These are phyloP conservation scores for Onchidella celtica DNA, from an alignment of 2,888 invertebrate genomes.

Conservation along the genomic window DNA sequence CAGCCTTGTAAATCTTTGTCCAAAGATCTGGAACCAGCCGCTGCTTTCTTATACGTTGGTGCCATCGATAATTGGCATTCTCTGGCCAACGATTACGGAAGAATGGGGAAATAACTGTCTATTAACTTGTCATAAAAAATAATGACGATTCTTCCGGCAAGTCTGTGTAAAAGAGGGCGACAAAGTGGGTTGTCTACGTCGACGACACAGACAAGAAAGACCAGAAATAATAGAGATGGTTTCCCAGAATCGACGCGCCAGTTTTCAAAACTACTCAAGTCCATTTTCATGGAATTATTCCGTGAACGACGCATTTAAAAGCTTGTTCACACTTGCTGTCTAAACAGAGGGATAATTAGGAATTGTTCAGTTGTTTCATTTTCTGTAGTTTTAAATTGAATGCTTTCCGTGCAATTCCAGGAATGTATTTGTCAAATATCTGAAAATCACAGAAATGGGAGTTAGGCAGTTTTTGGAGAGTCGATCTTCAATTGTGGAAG, in stretches of 20 bases:
- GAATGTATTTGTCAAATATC: too few species aligned
- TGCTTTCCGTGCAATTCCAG: too few species aligned
- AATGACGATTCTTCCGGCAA: slow-evolving; percentile 5
- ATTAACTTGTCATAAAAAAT: slow-evolving; percentile 21
- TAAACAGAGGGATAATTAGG: too few species aligned
- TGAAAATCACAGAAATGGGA: too few species aligned
- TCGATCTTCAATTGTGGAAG: not conserved
- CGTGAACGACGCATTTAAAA: too few species aligned
- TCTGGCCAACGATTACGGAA: slow-evolving; percentile 18
- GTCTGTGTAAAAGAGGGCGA: slow-evolving; percentile 26
- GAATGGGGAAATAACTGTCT: slow-evolving; percentile 33
- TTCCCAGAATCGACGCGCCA: too few species aligned
- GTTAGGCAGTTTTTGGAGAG: too few species aligned
- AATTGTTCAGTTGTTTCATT: too few species aligned
- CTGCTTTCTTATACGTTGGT: slow-evolving; percentile 19
- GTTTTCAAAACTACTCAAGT: too few species aligned
- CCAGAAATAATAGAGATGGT: not conserved
- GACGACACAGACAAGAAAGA: not conserved
- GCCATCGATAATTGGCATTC: slow-evolving; percentile 39
- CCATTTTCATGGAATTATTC: too few species aligned
- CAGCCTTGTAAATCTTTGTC: slow-evolving; percentile 12
- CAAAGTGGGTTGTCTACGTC: slow-evolving; percentile 5
- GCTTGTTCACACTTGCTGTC: too few species aligned
- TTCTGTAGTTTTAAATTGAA: too few species aligned
- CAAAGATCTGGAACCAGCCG: not conserved